Base-by-base conservation (phyloP, 2,888 invertebrate species). In the Ryuthela nishihirai region DNA sequence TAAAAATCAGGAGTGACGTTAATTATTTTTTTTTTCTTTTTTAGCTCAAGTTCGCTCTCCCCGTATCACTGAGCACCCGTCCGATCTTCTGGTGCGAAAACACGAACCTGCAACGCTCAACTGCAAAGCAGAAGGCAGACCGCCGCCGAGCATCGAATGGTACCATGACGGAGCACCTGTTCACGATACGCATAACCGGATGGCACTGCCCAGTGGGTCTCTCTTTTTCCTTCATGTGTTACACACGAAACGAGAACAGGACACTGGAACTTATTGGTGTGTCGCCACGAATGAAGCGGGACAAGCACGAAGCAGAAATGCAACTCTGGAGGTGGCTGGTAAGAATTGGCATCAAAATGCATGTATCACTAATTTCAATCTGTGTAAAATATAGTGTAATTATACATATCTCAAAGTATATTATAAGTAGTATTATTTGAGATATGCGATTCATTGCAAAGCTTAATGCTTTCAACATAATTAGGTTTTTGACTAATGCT, bases 61-160 rank as follows among this genome's bases (percentile, higher is more conserved):
- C 3, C 83, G 91, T 66, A 98, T 98, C 76, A 90, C 90, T 67
- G 97, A 98, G 75, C 97, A 98, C 76, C 98, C 98, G 53, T 87
- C 91, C 67, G 95, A 98, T 79, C 88, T 93, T 68, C 87, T 92
- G 69, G 95, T 97, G 34, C 90, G 92, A 59, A 88, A 91, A 76
- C 93, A 94, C 75, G 94, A 97, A 73, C 97, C 98, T 38, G 95
- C 93, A 62, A 98, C 97, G 59, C 81, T 98, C 67, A 91, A 95
- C 74, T 98, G 98, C 77, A 94, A 93, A 72, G 97, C 95, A 12
- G 94, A 94, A 75, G 67, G 67, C 7, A 47, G 59, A 18, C 94
- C 95, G 7, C 62, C 67, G 12, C 76, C 77, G 4, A 81, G 82
- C 63, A 92, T 97, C 74, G 88, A 88, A 71, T 98, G 97, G 97